A percentile compares a stretch with the other conserved stretches of the same genome.
Conservation (phyloP, 2,888 invertebrate genomes). For the Cacoxenus indagator region DNA sequence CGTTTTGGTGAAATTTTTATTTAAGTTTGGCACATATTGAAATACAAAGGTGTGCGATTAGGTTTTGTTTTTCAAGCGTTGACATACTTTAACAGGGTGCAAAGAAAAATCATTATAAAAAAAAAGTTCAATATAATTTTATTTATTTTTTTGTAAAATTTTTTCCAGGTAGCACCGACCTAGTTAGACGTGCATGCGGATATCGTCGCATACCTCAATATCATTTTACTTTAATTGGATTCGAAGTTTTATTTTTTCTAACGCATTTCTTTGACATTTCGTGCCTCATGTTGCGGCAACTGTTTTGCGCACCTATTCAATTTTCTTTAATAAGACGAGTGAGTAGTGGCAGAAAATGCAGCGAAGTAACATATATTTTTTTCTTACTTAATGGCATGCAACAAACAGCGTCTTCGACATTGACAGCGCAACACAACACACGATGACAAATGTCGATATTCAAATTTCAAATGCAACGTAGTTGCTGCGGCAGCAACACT, state of each 20-base stretch:
- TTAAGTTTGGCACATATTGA: conserved; percentile 1
- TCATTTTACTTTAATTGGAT: conserved; percentile 60
- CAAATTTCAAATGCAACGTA: conserved; percentile 47
- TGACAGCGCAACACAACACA: conserved; percentile 61
- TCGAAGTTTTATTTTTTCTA: conserved; percentile 58
- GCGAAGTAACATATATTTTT: too few species aligned
- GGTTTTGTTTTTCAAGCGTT: too few species aligned
- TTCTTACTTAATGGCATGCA: conserved; percentile 1
- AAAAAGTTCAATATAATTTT: neutral
- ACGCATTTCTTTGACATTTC: conserved; percentile 42
- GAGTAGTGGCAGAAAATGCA: too few species aligned
- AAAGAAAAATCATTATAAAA: too few species aligned
- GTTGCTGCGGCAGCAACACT: neutral
- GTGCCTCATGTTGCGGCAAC: conserved; percentile 28
- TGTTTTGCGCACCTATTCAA: too few species aligned
- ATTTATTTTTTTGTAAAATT: neutral
- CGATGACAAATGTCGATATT: conserved; percentile 64
- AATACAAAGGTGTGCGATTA: too few species aligned
- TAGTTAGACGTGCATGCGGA: too few species aligned
- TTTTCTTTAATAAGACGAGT: too few species aligned
- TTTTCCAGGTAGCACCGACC: conserved; percentile 49
- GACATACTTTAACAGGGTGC: too few species aligned
- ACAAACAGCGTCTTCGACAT: conserved; percentile 29
- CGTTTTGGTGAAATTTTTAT: conserved; percentile 1
- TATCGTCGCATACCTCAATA: too few species aligned